A percentile compares a stretch with the other conserved stretches of the same genome.
phyloP scores from a whole-genome alignment of 2,888 invertebrate species.

The Parapristionchus giblindavisi region DNA sequence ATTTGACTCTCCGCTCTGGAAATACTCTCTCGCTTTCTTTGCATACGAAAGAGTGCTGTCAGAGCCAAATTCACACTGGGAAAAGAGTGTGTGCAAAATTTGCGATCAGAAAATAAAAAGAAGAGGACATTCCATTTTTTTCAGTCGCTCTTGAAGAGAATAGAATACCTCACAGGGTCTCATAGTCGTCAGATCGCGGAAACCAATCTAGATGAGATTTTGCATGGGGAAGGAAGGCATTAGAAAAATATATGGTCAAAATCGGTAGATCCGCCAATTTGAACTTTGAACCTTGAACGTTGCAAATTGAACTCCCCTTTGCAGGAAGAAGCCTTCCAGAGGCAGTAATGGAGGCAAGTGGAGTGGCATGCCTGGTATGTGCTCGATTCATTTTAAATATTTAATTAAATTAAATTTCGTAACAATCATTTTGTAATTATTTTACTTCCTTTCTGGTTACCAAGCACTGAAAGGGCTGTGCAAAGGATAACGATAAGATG shows the following conservation, averaged over 20 bases:
- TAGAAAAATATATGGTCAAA: background rate
- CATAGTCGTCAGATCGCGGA: background rate
- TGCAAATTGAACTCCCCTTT: too few relatives aligned
- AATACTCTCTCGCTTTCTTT: background rate
- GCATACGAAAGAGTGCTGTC: background rate
- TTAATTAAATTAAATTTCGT: background rate
- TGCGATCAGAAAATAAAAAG: background rate
- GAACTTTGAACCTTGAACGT: background rate
- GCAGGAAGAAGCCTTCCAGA: constrained; percentile 22
- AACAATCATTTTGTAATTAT: background rate
- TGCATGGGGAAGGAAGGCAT: background rate
- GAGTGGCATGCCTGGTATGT: constrained; percentile 21
- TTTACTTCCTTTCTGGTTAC: too few relatives aligned
- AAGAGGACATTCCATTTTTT: background rate
- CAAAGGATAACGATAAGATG: too few relatives aligned
- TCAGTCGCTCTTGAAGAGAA: background rate
- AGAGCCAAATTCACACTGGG: too few relatives aligned
- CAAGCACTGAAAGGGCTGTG: too few relatives aligned
- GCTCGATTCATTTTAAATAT: background rate
- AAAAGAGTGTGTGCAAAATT: background rate
- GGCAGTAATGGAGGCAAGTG: constrained; percentile 19
- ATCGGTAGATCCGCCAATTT: background rate
- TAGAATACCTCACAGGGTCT: background rate
- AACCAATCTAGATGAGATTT: background rate
- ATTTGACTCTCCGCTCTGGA: background rate